Percentiles rank a stretch among this genome's conserved stretches.
Evolutionary conservation across 1,140 invertebrate genomes (phyloP).

Genomic region (Zaprionus capensis): DNA sequence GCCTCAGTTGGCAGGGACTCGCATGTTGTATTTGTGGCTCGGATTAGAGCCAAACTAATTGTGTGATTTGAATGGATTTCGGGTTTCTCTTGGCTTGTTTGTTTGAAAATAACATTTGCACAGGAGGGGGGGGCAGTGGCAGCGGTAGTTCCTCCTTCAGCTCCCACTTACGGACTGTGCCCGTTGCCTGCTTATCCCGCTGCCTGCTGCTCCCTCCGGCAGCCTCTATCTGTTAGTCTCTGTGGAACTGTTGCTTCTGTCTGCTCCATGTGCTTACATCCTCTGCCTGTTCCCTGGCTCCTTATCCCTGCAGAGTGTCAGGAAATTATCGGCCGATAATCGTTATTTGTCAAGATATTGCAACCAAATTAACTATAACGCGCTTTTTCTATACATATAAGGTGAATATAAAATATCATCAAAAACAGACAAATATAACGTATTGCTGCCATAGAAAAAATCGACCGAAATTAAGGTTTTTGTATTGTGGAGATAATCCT

Average conservation of each 20-base stretch:
- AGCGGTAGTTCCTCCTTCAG: not conserved
- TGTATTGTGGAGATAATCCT: too few species aligned
- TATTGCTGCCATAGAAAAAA: too few species aligned
- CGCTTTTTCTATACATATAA: too few species aligned
- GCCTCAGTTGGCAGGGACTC: not conserved
- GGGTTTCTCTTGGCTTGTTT: conserved; percentile 67
- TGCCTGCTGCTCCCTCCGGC: not conserved
- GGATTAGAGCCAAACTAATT: conserved; percentile 80
- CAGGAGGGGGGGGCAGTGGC: conserved; percentile 2
- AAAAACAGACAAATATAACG: too few species aligned
- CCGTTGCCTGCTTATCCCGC: not conserved
- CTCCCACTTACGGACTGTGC: not conserved
- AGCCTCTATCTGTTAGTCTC: too few species aligned
- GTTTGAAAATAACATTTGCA: conserved; percentile 77
- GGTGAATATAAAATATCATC: too few species aligned
- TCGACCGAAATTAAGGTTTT: too few species aligned
- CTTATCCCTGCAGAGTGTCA: too few species aligned
- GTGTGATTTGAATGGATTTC: conserved; percentile 80
- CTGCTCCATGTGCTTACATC: not conserved
- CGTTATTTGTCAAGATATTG: too few species aligned
- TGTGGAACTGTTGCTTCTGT: not conserved
- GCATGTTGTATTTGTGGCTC: conserved; percentile 66
- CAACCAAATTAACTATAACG: too few species aligned
- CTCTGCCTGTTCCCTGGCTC: too few species aligned
- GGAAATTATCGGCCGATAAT: too few species aligned